phyloP scores from a whole-genome alignment of 1,140 invertebrate genomes.

The Drosophila repletoides region DNA sequence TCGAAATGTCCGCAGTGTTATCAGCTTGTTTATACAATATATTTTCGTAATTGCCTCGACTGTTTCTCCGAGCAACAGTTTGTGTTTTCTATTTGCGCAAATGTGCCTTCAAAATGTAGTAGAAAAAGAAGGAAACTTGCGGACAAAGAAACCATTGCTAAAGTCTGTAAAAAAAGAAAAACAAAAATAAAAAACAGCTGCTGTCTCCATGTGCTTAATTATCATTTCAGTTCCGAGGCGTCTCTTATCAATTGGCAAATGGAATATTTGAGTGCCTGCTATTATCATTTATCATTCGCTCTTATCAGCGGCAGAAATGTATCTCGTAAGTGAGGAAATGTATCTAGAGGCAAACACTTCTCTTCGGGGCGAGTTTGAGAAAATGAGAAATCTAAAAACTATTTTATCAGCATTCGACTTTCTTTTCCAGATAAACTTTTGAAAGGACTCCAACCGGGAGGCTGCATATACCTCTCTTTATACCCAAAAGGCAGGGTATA shows the following conservation, averaged over 20 bases:
- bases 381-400: too few species aligned
- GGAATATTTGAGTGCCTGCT: conserved; percentile 33
- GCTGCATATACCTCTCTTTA: not conserved
- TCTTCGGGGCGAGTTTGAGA: too few species aligned
- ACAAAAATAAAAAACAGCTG: not conserved
- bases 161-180: not conserved
- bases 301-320: conserved; percentile 21
- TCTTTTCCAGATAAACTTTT: too few species aligned
- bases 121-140: not conserved
- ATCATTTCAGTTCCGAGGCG: conserved; percentile 9
- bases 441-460: too few species aligned
- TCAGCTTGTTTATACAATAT: conserved; percentile 49
- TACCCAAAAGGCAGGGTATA: not conserved
- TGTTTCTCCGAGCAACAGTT: conserved; percentile 12
- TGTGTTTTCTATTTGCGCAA: conserved; percentile 38
- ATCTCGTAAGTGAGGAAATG: conserved; percentile 22
- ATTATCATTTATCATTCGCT: conserved; percentile 33
- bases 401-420: too few species aligned
- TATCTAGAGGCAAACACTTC: conserved; percentile 8
- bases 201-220: conserved; percentile 25
- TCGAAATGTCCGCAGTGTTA: conserved; percentile 46
- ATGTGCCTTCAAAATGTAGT: conserved; percentile 13
- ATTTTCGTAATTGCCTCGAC: conserved; percentile 51
- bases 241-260: conserved; percentile 51
- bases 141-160: conserved; percentile 11